phyloP scores from a whole-genome alignment of 2,888 invertebrate genomes.

The Volucella inflata region DNA sequence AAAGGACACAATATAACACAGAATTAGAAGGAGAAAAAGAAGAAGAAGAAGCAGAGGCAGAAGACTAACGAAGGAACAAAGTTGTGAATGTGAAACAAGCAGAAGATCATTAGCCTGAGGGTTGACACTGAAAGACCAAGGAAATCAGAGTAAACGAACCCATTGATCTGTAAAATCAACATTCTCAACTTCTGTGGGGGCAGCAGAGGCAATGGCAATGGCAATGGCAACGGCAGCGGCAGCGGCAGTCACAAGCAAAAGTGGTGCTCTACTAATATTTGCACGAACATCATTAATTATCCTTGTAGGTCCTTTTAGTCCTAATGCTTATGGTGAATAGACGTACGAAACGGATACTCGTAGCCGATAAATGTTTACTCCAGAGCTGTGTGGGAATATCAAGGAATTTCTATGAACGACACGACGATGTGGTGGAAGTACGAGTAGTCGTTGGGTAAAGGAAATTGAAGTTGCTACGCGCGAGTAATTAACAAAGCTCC shows the following conservation, averaged over 20 bases:
- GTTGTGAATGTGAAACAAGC: constrained; percentile 35
- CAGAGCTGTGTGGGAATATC: constrained; percentile 16
- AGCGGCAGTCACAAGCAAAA: constrained; percentile 11
- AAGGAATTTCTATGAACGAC: not conserved
- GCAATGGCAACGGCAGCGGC: not conserved
- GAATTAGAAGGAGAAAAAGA: not conserved
- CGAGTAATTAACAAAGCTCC: constrained; percentile 65
- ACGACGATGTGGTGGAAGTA: not conserved
- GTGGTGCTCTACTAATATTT: constrained; percentile 70
- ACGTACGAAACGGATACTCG: constrained; percentile 41
- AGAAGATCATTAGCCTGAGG: constrained; percentile 73
- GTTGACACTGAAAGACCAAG: constrained; percentile 62
- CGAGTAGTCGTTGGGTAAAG: not conserved
- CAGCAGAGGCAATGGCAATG: constrained; percentile 22
- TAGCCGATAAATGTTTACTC: constrained; percentile 51
- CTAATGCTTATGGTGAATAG: constrained; percentile 27
- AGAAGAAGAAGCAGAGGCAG: too few relatives aligned
- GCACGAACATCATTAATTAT: constrained; percentile 75
- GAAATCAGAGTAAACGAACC: constrained; percentile 65
- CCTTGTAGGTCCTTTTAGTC: constrained; percentile 20
- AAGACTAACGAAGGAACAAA: constrained; percentile 1
- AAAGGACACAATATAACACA: constrained; percentile 30
- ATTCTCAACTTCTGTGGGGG: constrained; percentile 68
- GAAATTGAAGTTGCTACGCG: not conserved
- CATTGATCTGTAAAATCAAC: constrained; percentile 76